A percentile compares a stretch with the other conserved stretches of the same genome.
Conservation (phyloP, 2,888 invertebrate species). For the Agrilus cyanescens region DNA sequence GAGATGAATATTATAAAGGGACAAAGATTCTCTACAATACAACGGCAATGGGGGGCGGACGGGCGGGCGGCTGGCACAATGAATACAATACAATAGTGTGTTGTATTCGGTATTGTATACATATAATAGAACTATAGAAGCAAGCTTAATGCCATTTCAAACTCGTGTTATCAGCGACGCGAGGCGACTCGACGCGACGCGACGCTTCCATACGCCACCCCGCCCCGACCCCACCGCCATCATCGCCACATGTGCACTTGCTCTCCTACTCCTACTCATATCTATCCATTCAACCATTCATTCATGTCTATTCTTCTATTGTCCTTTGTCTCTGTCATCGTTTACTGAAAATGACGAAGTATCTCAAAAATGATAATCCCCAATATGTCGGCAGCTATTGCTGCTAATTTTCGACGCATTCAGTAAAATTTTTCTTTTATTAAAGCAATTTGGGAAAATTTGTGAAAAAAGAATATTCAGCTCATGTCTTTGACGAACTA, state of each 20-base stretch:
- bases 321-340: not conserved
- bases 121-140: constrained; percentile 38
- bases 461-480: too few species aligned
- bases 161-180: constrained; percentile 30
- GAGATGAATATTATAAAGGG: constrained; percentile 38
- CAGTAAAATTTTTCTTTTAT: too few species aligned
- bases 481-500: too few species aligned
- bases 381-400: too few species aligned
- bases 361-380: too few species aligned
- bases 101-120: constrained; percentile 37
- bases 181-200: constrained; percentile 1
- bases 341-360: too few species aligned
- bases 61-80: constrained; percentile 22
- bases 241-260: not conserved
- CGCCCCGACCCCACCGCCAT: constrained; percentile 1
- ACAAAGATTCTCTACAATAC: constrained; percentile 35
- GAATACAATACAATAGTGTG: constrained; percentile 34
- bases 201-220: not conserved
- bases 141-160: constrained; percentile 38
- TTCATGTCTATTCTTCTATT: not conserved
- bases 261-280: too few species aligned
- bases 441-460: too few species aligned
- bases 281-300: too few species aligned
- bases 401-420: too few species aligned
- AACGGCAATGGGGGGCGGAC: constrained; percentile 15